Conservation (phyloP, 1,140 invertebrate species). For the Microplitis demolitor region DNA sequence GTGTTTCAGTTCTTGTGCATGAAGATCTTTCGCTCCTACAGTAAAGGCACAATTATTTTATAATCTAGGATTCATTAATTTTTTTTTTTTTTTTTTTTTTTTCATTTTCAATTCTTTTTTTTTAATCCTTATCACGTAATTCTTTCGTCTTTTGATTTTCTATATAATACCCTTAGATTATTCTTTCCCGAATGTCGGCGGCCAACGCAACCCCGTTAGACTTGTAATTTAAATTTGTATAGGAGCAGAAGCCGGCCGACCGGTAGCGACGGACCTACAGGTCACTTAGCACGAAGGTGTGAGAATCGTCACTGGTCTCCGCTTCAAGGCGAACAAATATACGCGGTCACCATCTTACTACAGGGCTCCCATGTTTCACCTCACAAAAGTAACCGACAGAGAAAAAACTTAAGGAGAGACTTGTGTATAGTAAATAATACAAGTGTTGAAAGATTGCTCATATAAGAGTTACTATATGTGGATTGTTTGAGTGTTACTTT, state of each 20-base stretch:
- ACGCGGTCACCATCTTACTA: slow-evolving; percentile 1
- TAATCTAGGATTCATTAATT: slow-evolving; percentile 17
- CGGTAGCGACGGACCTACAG: slow-evolving; percentile 49
- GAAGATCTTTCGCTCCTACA: slow-evolving; percentile 56
- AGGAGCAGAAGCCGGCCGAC: slow-evolving; percentile 55
- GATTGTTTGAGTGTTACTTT: slow-evolving; percentile 18
- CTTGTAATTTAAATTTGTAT: slow-evolving; percentile 59
- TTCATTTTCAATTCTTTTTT: background rate
- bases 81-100: slow-evolving; percentile 34
- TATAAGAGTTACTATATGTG: background rate
- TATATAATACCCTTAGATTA: no score
- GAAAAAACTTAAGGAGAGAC: background rate
- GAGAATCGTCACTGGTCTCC: slow-evolving; percentile 60
- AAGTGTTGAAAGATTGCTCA: slow-evolving; percentile 1
- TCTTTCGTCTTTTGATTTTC: no score
- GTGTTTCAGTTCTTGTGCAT: slow-evolving; percentile 58
- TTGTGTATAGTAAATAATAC: background rate
- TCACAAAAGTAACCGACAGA: slow-evolving; percentile 15
- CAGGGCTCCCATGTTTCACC: slow-evolving; percentile 1
- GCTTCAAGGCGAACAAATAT: slow-evolving; percentile 56
- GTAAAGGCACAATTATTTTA: slow-evolving; percentile 21
- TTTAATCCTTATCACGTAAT: background rate
- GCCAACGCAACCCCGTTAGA: background rate
- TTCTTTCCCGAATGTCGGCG: background rate
- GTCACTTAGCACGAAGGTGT: slow-evolving; percentile 58